Conservation (phyloP, 2,888 invertebrate genomes). For the Drosophila anceps region DNA sequence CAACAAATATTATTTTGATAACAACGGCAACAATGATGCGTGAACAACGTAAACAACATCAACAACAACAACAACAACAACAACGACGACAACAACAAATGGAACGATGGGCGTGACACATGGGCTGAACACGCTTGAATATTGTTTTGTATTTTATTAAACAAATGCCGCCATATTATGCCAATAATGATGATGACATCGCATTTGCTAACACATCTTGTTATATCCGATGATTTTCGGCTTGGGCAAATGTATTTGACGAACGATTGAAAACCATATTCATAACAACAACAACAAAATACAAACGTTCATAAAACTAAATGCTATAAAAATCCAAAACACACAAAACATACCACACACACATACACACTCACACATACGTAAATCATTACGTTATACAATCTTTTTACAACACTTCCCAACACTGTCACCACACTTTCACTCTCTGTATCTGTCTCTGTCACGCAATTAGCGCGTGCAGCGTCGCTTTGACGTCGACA, state of each 20-base stretch:
- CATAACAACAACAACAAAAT: conserved; percentile 21
- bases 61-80: conserved; percentile 31
- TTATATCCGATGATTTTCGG: conserved; percentile 85
- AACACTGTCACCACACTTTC: conserved; percentile 14
- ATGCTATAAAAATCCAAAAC: conserved; percentile 36
- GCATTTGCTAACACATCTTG: conserved; percentile 84
- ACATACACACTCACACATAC: conserved; percentile 20
- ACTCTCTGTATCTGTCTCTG: conserved; percentile 14
- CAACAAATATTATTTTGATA: conserved; percentile 17
- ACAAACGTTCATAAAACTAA: conserved; percentile 40
- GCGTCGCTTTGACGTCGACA: conserved; percentile 22
- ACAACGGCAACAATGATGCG: conserved; percentile 34
- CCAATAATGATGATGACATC: conserved; percentile 85
- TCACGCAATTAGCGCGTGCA: conserved; percentile 34
- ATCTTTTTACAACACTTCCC: conserved; percentile 19
- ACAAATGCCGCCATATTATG: conserved; percentile 73
- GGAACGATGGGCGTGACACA: conserved; percentile 62
- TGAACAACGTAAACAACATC: conserved; percentile 30
- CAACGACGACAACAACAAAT: conserved; percentile 31
- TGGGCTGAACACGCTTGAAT: conserved; percentile 38
- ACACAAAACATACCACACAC: conserved; percentile 20
- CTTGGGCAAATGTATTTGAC: conserved; percentile 83
- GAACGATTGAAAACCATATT: conserved; percentile 75
- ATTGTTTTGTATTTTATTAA: conserved; percentile 56
- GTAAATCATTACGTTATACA: conserved; percentile 27